phyloP scores from a whole-genome alignment of 2,113 vertebrate species.

The Phylloscopus whistleri region DNA sequence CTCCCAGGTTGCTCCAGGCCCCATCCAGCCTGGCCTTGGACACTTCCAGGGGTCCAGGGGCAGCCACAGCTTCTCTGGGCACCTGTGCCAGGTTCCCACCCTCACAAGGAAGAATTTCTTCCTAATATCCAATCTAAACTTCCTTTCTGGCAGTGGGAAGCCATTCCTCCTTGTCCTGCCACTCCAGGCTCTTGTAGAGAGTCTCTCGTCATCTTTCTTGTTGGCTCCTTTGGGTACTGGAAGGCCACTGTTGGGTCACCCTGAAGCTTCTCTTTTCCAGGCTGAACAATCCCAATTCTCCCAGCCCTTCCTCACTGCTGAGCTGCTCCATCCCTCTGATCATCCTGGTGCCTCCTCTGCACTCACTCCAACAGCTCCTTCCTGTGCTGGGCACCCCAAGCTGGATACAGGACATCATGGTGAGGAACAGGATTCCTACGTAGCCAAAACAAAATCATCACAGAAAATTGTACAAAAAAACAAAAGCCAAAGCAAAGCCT shows the following conservation, averaged over 20 bases:
- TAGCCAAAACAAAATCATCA: neutral
- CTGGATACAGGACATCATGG: neutral
- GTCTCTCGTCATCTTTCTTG: neutral
- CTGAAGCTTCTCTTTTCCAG: neutral
- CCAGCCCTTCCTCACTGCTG: neutral
- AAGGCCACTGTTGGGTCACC: fast-evolving
- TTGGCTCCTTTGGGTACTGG: neutral
- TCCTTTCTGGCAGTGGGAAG: no score
- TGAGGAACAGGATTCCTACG: neutral
- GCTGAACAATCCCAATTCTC: neutral
- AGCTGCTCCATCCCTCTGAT: neutral
- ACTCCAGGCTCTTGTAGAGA: neutral
- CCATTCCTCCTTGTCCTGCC: neutral
- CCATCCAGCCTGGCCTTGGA: no score
- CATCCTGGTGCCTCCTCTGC: neutral
- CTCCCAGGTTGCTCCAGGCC: no score
- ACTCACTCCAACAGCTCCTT: neutral
- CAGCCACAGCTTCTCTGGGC: no score
- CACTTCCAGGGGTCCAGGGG: no score
- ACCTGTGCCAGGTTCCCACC: no score
- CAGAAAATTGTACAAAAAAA: neutral
- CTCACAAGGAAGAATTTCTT: no score
- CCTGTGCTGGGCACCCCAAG: neutral
- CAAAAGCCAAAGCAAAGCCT: neutral
- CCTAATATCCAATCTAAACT: no score